Conservation (phyloP, 1,140 invertebrate genomes). For the Rhyacophila brunnea region DNA sequence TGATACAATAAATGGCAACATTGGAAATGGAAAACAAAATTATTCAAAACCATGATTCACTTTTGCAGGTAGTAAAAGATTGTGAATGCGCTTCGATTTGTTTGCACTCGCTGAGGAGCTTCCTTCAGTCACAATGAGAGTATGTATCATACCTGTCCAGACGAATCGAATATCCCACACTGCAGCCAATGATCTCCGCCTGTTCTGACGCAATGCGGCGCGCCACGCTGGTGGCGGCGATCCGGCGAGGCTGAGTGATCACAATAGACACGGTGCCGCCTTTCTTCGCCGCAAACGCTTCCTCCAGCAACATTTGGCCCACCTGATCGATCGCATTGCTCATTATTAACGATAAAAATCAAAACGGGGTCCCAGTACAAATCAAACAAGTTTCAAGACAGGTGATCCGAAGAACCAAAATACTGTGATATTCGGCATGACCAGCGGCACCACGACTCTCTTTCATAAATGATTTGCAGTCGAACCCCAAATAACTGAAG, state of each 20-base stretch:
- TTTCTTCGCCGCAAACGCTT: conserved; percentile 63
- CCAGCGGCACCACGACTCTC: neutral
- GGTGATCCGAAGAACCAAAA: neutral
- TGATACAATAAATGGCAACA: no score
- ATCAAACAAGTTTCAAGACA: no score
- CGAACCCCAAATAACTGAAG: neutral
- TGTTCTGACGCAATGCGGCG: conserved; percentile 83
- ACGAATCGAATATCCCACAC: conserved; percentile 80
- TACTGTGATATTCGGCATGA: neutral
- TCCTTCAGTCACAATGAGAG: no score
- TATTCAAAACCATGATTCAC: no score
- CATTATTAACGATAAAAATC: no score
- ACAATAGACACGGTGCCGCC: conserved; percentile 80
- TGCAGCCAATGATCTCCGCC: conserved; percentile 70
- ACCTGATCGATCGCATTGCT: no score
- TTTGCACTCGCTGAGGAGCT: no score
- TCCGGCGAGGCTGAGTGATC: conserved; percentile 90
- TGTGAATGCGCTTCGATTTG: no score
- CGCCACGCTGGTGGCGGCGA: conserved; percentile 88
- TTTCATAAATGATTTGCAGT: neutral
- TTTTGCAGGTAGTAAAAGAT: no score
- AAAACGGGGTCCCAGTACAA: no score
- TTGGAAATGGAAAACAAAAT: no score
- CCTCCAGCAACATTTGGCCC: conserved; percentile 85
- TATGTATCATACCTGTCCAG: conserved; percentile 80